Percentiles rank a stretch among this genome's conserved stretches.
phyloP scores from a whole-genome alignment of 2,888 invertebrate genomes.

The Oxytorus armatus region DNA sequence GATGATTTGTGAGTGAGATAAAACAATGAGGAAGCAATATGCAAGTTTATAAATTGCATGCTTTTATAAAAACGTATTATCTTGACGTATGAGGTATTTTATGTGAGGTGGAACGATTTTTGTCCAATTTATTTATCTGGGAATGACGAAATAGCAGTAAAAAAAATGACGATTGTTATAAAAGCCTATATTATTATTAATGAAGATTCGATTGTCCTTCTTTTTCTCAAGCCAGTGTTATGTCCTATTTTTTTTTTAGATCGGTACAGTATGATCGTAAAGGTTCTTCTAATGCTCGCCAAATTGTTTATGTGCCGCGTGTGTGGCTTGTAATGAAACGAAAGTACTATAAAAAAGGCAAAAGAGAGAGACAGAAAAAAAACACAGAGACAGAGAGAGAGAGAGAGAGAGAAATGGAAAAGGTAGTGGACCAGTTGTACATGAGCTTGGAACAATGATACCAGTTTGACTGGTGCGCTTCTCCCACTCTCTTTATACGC shows the following conservation, averaged over 20 bases:
- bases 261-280: conserved; percentile 9
- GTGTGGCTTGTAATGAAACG: conserved; percentile 24
- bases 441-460: conserved; percentile 78
- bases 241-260: background rate
- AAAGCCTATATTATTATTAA: too few relatives aligned
- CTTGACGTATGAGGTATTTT: too few relatives aligned
- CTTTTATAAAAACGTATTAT: too few relatives aligned
- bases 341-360: background rate
- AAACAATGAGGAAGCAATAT: too few relatives aligned
- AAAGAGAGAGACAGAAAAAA: conserved; percentile 4
- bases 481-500: conserved; percentile 72
- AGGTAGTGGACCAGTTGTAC: conserved; percentile 47
- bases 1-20: too few relatives aligned
- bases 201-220: background rate
- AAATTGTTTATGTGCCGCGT: conserved; percentile 32
- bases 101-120: too few relatives aligned
- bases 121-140: too few relatives aligned
- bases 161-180: background rate
- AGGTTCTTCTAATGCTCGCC: conserved; percentile 2
- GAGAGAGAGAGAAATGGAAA: conserved; percentile 15
- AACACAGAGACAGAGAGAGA: background rate
- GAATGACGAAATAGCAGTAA: too few relatives aligned
- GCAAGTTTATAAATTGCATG: too few relatives aligned
- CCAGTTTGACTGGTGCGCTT: conserved; percentile 81
- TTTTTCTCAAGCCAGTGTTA: background rate